Evolutionary conservation across 2,113 vertebrate genomes (phyloP), one percentile per base, ranked within the genome.

Genomic region (Hippocampus guttulatus): DNA sequence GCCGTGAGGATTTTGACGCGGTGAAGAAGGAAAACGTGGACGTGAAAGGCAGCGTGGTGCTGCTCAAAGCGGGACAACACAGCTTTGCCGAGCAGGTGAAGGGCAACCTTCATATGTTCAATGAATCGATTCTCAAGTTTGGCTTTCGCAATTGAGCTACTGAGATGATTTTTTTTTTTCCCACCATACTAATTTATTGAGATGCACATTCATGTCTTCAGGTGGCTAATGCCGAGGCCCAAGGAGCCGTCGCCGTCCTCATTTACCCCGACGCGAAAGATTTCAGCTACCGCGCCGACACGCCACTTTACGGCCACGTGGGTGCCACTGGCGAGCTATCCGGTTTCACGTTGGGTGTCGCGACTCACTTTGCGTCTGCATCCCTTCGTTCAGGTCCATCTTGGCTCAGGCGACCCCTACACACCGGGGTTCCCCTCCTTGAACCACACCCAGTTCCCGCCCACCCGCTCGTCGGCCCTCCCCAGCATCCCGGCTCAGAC

Each of bases 361-460:
- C 10, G 5, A 8, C 12, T 25, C n/a, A 14, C 43, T 47, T 18
- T 21, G 5, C 49, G 3, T 52, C 2, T 2, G 57, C 25, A 18
- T 63, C 27, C 66, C 55, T 43, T 82, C 47, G 87, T 74, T 38
- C 78, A 99, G 97, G 96, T 96, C 73, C 97, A 99, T 67, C 79
- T 95, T 67, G 97, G 96, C 70, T 95, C 94, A 3, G 97, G 97
- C 3, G 97, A 99, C 74, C 97, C 97, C 18, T 97, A 90, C 64
- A 98, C 96, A 0, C 96, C 96, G 21, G 97, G 97, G n/a, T 98
- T 99, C 33, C 97, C 97, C 16, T 98, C 97, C 41, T 98, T 99
- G 84, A 95, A 97, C 82, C 94, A 96, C 66, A 98, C 95, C 11
- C 95, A 95, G 78, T 98, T 98, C 67, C 91, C 94, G 18, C 94